A percentile compares a stretch with the other conserved stretches of the same genome.
phyloP scores from a whole-genome alignment of 2,113 vertebrate genomes.

The Falcunculus frontatus region DNA sequence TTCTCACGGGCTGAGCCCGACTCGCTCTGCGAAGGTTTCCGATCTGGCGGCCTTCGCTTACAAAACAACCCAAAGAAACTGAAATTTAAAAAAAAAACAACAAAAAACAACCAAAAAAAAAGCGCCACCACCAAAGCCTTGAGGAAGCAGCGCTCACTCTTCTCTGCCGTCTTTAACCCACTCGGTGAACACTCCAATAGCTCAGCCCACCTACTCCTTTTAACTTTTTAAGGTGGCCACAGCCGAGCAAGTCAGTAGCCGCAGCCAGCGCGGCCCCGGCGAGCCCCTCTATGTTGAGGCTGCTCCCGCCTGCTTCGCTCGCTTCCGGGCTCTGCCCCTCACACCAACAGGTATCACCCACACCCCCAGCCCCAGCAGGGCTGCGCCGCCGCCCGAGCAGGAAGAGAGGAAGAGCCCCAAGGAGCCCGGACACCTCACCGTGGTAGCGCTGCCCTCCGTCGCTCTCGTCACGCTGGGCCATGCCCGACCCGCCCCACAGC shows the following conservation, averaged over 20 bases:
- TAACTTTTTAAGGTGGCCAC: neutral
- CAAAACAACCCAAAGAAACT: neutral
- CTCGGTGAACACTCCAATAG: neutral
- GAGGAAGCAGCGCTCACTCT: neutral
- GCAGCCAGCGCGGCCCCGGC: neutral
- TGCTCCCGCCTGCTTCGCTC: neutral
- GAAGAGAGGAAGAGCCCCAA: neutral
- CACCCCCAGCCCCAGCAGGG: neutral
- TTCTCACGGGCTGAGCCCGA: neutral
- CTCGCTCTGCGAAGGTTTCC: neutral
- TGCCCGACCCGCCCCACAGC: neutral
- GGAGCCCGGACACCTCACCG: slow-evolving; percentile 21
- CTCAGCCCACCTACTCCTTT: neutral
- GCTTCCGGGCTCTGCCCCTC: neutral
- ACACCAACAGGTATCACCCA: neutral
- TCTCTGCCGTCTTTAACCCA: neutral
- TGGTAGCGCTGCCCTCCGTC: slow-evolving; percentile 3
- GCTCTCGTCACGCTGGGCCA: slow-evolving; percentile 35
- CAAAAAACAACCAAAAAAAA: neutral
- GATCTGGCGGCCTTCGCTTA: neutral
- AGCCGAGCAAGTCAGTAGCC: too few species aligned
- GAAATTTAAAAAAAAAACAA: too few species aligned
- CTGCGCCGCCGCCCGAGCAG: neutral
- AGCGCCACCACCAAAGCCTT: too few species aligned
- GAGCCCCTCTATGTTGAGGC: neutral